Evolutionary conservation across 2,113 vertebrate species (phyloP), one percentile per base, ranked within the genome.

Genomic region (Gadus macrocephalus): DNA sequence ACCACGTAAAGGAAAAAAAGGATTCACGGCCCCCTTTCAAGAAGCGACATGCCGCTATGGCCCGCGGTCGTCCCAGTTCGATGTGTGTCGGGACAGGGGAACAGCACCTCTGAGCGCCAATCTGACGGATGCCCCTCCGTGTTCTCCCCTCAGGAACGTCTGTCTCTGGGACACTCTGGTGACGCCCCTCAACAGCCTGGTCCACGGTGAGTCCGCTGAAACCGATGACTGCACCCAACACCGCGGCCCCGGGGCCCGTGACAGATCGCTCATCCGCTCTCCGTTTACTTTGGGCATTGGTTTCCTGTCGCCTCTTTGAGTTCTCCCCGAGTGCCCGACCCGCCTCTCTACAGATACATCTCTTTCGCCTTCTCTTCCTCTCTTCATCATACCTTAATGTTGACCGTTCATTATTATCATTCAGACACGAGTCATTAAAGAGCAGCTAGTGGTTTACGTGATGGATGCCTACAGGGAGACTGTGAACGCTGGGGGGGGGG

Each of bases 111-210:
- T 65, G 35, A 4, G 9, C 35, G 9, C 62, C 14, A 65, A 67
- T 42, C 12, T 38, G 11, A 17, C 68, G 9, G n/a, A 22, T 12
- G 55, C 62, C 19, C 19, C 77, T 2, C 74, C 70, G 6, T 76
- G 15, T 71, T 64, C 78, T 70, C 66, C 66, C 66, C 75, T 79
- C 87, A 99, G 97, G 91, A 99, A 99, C 69, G 91, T 98, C 81
- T 98, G 96, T 89, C 82, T 99, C 67, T 99, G 97, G 97, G 97
- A 99, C 88, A 98, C 97, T 25, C 89, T 99, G 82, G 94, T 99
- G 74, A 90, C 93, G 66, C 94, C 95, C 42, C 66, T 90, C 15
- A 96, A 94, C 90, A 95, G 94, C 81, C 91, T 98, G 60, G 91
- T 97, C 2, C 95, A 98, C 64, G 94, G 97, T 98, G 88, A 94